These are phyloP conservation scores for Mormyrops attenuatus DNA, from an alignment of 2,797 vertebrate genomes.

Conservation along the genomic window DNA sequence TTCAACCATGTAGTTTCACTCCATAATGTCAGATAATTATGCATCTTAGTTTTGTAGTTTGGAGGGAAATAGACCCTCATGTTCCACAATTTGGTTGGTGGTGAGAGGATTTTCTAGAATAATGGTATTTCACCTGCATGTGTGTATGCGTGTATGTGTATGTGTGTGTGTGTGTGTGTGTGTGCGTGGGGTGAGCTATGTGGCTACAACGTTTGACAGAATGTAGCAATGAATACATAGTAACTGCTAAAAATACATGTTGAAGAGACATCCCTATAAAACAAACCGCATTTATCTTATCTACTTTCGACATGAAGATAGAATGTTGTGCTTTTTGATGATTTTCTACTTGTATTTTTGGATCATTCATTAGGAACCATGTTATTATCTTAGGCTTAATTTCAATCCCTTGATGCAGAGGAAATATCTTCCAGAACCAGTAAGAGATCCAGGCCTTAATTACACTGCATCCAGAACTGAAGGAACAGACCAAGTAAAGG, in stretches of 20 bases:
- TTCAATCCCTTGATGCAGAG: background rate
- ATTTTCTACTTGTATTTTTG: background rate
- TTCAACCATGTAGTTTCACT: conserved; percentile 4
- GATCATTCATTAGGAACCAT: background rate
- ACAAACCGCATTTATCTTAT: background rate
- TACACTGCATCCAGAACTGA: background rate
- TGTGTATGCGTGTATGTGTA: background rate
- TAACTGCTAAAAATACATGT: background rate
- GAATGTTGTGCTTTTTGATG: background rate
- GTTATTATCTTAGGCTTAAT: background rate
- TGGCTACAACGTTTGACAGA: background rate
- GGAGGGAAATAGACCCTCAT: background rate
- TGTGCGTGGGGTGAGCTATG: background rate
- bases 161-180: background rate
- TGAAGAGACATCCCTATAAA: background rate
- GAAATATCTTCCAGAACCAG: background rate
- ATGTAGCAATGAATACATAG: background rate
- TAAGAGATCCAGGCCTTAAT: background rate
- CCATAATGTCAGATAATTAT: background rate
- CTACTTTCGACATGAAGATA: background rate
- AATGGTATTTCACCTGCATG: background rate
- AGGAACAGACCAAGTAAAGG: background rate
- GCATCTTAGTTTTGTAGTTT: background rate
- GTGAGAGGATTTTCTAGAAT: background rate
- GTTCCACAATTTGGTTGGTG: background rate